Base-by-base conservation (phyloP, 2,797 vertebrate genomes). In the Myiotriccus ornatus region DNA sequence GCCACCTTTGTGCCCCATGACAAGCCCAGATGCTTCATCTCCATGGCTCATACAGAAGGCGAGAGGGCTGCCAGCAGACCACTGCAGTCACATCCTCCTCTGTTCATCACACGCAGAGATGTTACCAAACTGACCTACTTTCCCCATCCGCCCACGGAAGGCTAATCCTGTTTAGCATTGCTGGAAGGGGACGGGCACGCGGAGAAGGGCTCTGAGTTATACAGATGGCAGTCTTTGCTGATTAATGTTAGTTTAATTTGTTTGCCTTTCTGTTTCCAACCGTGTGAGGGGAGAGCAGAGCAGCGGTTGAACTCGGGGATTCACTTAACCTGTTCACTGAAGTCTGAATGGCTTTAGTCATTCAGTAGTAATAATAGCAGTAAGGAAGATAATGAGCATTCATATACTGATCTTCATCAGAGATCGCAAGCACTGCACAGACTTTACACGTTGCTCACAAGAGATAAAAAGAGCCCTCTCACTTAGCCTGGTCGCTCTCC, bases 71-170 rank as follows among this genome's bases (percentile, higher is more conserved):
- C 67, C 79, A 84, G 76, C 81, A 76, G 68, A 86, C 95, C 87
- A 55, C 41, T 57, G 86, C 60, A 70, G 82, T 96, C 63, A 22
- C 91, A 93, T 95, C 95, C 78, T 92, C 77, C 85, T 90, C 82
- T 55, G 41, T 78, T 96, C 94, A 43, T 96, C 71, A 9, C 95
- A 71, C 25, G 60, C 89, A 94, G 95, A 32, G 7, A 62, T 95
- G 95, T 96, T 97, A 96, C 96, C 49, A 15, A 94, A 97, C 91
- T 98, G 98, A 98, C 98, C 98, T 98, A 98, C 97, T 98, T 98
- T 97, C 83, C 69, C 82, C 90, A 11, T 97, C 94, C 96, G 55
- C 97, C 96, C 96, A 95, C 96, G 83, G 94, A 98, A 97, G 91
- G 92, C 97, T 97, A 97, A 98, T 98, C 97, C 97, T 97, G 97